Evolutionary conservation across 2,888 invertebrate genomes (phyloP).

Genomic region (Metacarcinus magister): DNA sequence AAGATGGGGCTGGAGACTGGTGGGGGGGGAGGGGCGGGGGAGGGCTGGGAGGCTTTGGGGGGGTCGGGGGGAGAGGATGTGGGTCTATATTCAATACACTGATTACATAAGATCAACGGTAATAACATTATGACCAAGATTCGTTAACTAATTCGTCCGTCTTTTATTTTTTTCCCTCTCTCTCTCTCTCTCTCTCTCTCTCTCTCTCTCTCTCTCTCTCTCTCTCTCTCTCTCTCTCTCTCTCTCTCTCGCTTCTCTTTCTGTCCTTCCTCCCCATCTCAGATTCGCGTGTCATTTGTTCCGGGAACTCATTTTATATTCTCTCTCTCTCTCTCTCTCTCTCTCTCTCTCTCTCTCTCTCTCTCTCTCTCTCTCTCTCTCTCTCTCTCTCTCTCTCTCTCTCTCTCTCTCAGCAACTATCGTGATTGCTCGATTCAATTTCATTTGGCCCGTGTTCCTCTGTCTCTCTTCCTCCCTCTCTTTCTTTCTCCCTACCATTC

Average conservation of each 20-base stretch:
- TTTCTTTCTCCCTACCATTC: neutral
- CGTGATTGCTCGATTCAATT: conserved; percentile 2
- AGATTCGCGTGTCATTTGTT: neutral
- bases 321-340: neutral
- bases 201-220: neutral
- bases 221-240: neutral
- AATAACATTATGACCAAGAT: neutral
- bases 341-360: conserved; percentile 2
- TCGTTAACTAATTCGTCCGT: neutral
- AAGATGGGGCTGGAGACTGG: too few species aligned
- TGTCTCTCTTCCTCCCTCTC: neutral
- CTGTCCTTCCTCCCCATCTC: neutral
- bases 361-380: conserved; percentile 2
- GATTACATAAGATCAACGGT: neutral
- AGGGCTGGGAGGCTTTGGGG: neutral
- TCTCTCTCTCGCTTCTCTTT: neutral
- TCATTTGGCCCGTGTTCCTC: neutral
- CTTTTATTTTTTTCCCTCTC: neutral
- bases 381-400: conserved; percentile 2
- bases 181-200: neutral
- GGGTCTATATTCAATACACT: neutral
- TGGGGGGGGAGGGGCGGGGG: neutral
- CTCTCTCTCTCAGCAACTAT: neutral
- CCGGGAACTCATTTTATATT: neutral
- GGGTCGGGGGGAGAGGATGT: neutral